phyloP scores from a whole-genome alignment of 2,113 vertebrate species.

The Pygoscelis adeliae region DNA sequence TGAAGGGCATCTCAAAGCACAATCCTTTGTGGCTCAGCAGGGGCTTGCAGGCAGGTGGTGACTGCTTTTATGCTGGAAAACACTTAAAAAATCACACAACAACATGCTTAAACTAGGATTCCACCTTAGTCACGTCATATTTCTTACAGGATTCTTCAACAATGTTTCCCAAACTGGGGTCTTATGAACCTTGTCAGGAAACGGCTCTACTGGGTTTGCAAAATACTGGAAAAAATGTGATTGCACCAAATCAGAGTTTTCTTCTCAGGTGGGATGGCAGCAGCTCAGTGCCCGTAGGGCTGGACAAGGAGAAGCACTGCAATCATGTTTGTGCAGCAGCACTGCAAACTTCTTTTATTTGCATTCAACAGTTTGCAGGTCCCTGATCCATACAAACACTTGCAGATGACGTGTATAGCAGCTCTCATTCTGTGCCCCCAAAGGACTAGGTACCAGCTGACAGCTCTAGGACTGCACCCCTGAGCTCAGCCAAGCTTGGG shows the following conservation, averaged over 20 bases:
- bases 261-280: not conserved
- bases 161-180: not conserved
- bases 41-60: not conserved
- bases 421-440: rapidly evolving
- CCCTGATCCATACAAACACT: not conserved
- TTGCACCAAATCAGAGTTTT: not conserved
- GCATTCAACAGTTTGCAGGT: not conserved
- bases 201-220: not conserved
- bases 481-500: not conserved
- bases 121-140: not conserved
- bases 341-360: not conserved
- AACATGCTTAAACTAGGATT: not conserved
- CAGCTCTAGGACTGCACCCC: not conserved
- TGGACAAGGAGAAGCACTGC: not conserved
- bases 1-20: not conserved
- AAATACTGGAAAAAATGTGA: not conserved
- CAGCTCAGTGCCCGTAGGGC: not conserved
- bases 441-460: not conserved
- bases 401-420: not conserved
- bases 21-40: not conserved
- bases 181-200: not conserved
- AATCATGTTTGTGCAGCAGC: not conserved
- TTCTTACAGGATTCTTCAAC: not conserved
- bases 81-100: not conserved
- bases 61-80: not conserved